phyloP scores from a whole-genome alignment of 2,888 invertebrate species.

The Brachypterus glaber region DNA sequence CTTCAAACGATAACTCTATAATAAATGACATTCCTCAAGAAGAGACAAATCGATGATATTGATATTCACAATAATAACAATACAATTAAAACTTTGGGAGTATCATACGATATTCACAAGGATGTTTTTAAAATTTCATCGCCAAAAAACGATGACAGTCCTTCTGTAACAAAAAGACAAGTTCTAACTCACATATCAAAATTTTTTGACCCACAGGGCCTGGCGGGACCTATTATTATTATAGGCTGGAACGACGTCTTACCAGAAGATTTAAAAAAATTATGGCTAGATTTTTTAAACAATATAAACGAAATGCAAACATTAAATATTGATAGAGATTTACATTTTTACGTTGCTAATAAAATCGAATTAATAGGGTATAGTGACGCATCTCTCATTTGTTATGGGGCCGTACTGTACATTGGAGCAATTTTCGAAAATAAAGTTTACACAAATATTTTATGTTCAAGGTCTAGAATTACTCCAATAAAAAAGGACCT shows the following conservation, averaged over 20 bases:
- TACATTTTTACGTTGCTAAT: neutral
- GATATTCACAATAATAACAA: neutral
- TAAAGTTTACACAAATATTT: neutral
- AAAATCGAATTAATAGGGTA: neutral
- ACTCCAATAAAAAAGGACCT: neutral
- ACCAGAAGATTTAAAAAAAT: neutral
- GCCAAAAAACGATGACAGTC: no score
- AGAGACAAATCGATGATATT: neutral
- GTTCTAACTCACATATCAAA: neutral
- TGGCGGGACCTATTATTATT: neutral
- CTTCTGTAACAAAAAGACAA: neutral
- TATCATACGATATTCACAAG: neutral
- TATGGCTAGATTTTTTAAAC: neutral
- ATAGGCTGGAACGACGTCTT: neutral
- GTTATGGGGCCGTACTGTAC: neutral
- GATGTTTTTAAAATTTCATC: neutral
- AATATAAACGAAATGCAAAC: neutral
- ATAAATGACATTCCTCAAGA: neutral
- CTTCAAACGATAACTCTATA: neutral
- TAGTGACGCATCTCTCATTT: neutral
- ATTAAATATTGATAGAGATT: neutral
- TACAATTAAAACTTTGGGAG: neutral
- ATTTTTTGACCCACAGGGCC: neutral
- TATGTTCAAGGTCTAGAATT: neutral
- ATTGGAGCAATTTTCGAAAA: neutral